phyloP scores from a whole-genome alignment of 1,140 invertebrate genomes.

The Drosophila lini region DNA sequence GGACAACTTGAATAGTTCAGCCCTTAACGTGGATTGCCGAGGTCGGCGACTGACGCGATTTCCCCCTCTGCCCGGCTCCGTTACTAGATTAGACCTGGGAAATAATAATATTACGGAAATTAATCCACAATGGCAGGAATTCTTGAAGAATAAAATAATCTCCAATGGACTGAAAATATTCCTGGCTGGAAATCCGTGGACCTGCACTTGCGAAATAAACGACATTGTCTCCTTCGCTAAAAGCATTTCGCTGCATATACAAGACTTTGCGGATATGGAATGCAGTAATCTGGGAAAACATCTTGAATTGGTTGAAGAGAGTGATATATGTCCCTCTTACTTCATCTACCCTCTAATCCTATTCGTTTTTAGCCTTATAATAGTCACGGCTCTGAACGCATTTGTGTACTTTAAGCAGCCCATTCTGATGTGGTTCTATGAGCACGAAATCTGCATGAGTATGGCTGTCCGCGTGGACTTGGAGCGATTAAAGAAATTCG shows the following conservation, averaged over 20 bases:
- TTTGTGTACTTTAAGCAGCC: not conserved
- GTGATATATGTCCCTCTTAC: not conserved
- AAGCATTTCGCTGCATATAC: not conserved
- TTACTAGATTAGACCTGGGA: conserved; percentile 2
- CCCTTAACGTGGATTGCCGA: conserved; percentile 8
- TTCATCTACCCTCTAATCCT: not conserved
- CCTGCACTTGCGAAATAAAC: conserved; percentile 16
- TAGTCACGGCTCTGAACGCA: not conserved
- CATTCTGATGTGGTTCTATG: not conserved
- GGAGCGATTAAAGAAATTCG: conserved; percentile 16
- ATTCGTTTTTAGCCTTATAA: not conserved
- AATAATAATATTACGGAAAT: conserved; percentile 4
- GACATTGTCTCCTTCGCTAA: not conserved
- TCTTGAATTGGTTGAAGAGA: not conserved
- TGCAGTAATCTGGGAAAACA: not conserved
- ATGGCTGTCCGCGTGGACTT: not conserved
- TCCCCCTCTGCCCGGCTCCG: not conserved
- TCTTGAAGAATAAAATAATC: not conserved
- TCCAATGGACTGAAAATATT: not conserved
- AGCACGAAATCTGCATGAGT: not conserved
- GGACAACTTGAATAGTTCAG: not conserved
- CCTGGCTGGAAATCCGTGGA: conserved; percentile 17
- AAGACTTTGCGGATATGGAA: not conserved
- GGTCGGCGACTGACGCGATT: not conserved
- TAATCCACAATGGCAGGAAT: not conserved